A percentile compares a stretch with the other conserved stretches of the same genome.
phyloP scores from a whole-genome alignment of 2,113 vertebrate species.

The Crotalus viridis region DNA sequence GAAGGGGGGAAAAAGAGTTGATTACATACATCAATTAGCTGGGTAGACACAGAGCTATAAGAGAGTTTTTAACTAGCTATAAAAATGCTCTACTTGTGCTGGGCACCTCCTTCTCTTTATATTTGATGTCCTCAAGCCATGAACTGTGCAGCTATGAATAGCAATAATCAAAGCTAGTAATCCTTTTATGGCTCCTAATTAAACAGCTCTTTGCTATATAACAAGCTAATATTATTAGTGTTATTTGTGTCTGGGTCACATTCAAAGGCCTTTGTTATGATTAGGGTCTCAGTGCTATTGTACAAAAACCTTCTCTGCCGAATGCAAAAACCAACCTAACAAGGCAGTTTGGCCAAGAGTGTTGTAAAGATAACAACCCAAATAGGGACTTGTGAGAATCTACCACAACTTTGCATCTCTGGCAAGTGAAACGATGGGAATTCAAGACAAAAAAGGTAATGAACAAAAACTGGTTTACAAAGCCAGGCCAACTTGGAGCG shows the following conservation, averaged over 20 bases:
- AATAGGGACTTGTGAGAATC: background rate
- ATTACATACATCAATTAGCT: constrained; percentile 25
- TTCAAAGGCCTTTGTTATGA: constrained; percentile 27
- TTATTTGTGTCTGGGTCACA: constrained; percentile 22
- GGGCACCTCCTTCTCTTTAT: background rate
- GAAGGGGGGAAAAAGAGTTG: background rate
- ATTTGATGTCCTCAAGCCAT: background rate
- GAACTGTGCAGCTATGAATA: background rate
- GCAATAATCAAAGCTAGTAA: constrained; percentile 20
- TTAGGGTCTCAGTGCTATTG: constrained; percentile 7
- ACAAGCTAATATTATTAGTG: constrained; percentile 28
- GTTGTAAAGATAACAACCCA: background rate
- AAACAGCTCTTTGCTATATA: constrained; percentile 7
- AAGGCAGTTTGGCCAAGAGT: background rate
- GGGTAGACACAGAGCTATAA: background rate
- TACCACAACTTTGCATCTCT: background rate
- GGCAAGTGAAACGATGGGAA: background rate
- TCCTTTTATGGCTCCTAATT: background rate
- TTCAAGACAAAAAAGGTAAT: background rate
- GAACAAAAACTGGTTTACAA: background rate
- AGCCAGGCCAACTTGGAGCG: background rate
- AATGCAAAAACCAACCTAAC: constrained; percentile 16
- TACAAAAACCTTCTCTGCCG: constrained; percentile 9
- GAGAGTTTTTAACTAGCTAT: constrained; percentile 18
- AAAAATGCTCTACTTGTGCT: background rate